Evolutionary conservation across 2,113 vertebrate genomes (phyloP), one percentile per base, ranked within the genome.

Genomic region (Pleuronectes platessa): DNA sequence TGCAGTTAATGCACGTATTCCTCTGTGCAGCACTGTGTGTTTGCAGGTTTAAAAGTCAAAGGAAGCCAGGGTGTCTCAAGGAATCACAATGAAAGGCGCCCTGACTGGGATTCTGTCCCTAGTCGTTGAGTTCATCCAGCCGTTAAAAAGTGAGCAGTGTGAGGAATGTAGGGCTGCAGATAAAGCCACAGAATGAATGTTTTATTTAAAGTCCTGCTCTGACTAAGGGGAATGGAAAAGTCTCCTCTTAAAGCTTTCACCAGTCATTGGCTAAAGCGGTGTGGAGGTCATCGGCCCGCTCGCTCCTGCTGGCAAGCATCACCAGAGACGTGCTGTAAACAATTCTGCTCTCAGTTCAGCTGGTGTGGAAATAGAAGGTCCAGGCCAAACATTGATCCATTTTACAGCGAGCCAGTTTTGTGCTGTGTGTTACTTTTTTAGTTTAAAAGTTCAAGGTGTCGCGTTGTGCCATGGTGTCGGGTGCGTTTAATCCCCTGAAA

Each of bases 131-230:
- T 66, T 73, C 71, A 81, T 81, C 82, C 72, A 47, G 76, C 79
- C 77, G 80, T 88, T 90, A 81, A 58, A 86, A 83, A 79, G 42
- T 63, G 75, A 78, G 70, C 64, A 20, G 70, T 85, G 76, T 88
- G 88, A 87, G 61, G 84, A 81, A 78, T 53, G 56, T 53, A 76
- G 71, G 27, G 62, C 75, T 74, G 70, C 63, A 87, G 84, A 88
- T 87, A 72, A 79, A 86, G 49, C 78, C 71, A 12, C 55, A 42
- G 45, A 83, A 65, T 20, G 13, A 78, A 86, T 56, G 70, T 69
- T 68, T 54, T 54, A 54, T 54, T n/a, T 54, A 54, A 54, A 20
- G 20, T 54, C 49, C 18, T 51, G 49, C 49, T 51, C 49, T 51
- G 3, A 51, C 18, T 51, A 20, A 20, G 17, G 49, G 49, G 49